phyloP scores from a whole-genome alignment of 2,113 vertebrate species.

The Mormyrus lacerda region DNA sequence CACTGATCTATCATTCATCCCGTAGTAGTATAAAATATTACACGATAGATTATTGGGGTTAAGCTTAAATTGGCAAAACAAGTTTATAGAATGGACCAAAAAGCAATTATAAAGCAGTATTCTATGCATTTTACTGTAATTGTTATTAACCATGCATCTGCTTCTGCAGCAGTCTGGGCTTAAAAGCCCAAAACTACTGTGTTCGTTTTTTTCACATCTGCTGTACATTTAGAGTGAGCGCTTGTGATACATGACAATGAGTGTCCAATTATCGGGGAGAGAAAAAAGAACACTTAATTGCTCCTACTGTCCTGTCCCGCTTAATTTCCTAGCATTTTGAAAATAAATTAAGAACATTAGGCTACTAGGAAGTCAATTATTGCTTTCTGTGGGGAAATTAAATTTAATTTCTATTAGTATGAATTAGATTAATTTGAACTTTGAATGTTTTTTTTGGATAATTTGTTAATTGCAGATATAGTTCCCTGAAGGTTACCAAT shows the following conservation, averaged over 20 bases:
- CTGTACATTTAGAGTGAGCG: neutral
- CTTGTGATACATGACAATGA: neutral
- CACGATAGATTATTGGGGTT: neutral
- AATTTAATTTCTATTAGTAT: neutral
- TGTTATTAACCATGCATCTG: neutral
- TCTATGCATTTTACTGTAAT: neutral
- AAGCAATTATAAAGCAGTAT: neutral
- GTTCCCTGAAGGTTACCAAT: neutral
- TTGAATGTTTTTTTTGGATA: neutral
- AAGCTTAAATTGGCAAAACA: neutral
- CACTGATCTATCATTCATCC: neutral
- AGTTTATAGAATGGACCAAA: neutral
- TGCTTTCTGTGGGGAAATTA: neutral
- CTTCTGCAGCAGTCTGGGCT: neutral
- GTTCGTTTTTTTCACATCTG: neutral
- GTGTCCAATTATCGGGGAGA: neutral
- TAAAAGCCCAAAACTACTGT: neutral
- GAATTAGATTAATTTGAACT: neutral
- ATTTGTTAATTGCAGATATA: neutral
- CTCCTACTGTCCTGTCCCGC: neutral
- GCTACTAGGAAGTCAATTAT: neutral
- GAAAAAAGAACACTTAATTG: neutral
- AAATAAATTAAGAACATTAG: neutral
- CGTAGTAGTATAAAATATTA: neutral
- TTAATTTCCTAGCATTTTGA: constrained; percentile 4